Percentiles rank a stretch among this genome's conserved stretches.
Conservation (phyloP, 2,113 vertebrate species). For the Brevimyrus niger region DNA sequence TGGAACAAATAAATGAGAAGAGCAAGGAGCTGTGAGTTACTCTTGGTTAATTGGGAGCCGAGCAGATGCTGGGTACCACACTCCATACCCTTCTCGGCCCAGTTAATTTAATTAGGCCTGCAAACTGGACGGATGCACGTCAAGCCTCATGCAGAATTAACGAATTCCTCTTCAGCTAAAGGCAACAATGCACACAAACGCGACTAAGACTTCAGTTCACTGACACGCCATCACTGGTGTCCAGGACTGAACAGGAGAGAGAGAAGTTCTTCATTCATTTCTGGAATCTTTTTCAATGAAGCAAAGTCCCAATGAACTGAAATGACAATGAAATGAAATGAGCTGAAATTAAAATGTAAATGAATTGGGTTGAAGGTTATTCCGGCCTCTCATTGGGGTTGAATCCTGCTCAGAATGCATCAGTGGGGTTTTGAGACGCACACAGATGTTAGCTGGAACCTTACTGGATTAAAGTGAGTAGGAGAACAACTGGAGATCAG, state of each 20-base stretch:
- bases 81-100: background rate
- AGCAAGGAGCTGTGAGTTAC: background rate
- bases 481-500: background rate
- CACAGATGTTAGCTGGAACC: background rate
- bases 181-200: background rate
- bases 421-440: background rate
- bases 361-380: background rate
- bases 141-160: background rate
- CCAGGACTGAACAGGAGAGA: background rate
- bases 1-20: background rate
- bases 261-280: background rate
- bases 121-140: background rate
- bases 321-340: background rate
- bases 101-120: background rate
- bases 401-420: background rate
- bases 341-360: background rate
- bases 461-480: no score
- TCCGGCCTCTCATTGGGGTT: background rate
- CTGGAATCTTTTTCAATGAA: background rate
- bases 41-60: background rate
- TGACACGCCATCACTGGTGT: background rate
- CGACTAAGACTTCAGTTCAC: background rate
- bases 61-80: background rate
- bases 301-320: background rate
- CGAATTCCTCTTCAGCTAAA: background rate